phyloP scores from a whole-genome alignment of 2,113 vertebrate genomes.

The Chiloscyllium plagiosum region DNA sequence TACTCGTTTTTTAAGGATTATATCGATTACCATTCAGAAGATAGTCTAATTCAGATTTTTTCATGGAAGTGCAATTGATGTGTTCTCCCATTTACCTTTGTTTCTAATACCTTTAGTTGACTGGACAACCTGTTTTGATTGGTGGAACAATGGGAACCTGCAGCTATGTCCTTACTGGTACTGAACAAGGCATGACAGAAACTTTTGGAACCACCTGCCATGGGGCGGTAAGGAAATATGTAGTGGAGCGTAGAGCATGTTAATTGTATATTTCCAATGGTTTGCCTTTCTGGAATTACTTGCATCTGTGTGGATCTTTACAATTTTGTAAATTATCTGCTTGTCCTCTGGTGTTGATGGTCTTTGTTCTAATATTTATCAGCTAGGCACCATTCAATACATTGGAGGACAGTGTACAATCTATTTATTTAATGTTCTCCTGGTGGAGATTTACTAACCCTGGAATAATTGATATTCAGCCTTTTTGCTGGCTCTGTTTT shows the following conservation, averaged over 20 bases:
- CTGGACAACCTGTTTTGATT: conserved; percentile 91
- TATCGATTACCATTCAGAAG: background rate
- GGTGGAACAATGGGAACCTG: conserved; percentile 98
- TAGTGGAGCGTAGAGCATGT: too few species aligned
- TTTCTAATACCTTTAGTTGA: conserved; percentile 64
- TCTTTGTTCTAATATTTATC: background rate
- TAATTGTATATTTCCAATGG: background rate
- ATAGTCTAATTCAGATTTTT: background rate
- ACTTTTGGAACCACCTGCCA: conserved; percentile 97
- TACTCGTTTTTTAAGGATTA: background rate
- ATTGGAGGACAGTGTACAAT: background rate
- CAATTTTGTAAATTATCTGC: background rate
- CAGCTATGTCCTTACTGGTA: conserved; percentile 94
- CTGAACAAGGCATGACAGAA: conserved; percentile 92
- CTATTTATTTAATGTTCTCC: background rate
- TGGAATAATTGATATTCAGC: background rate
- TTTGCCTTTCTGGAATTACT: background rate
- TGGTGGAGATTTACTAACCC: background rate
- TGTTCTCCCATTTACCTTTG: background rate
- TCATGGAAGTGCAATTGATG: background rate
- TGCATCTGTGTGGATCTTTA: background rate
- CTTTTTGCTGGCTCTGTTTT: background rate
- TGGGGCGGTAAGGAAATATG: conserved; percentile 73
- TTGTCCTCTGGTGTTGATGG: background rate
- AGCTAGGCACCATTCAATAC: background rate